Evolutionary conservation across 2,888 invertebrate species (phyloP), one percentile per base, ranked within the genome.

Genomic region (Eupeodes latifasciatus): DNA sequence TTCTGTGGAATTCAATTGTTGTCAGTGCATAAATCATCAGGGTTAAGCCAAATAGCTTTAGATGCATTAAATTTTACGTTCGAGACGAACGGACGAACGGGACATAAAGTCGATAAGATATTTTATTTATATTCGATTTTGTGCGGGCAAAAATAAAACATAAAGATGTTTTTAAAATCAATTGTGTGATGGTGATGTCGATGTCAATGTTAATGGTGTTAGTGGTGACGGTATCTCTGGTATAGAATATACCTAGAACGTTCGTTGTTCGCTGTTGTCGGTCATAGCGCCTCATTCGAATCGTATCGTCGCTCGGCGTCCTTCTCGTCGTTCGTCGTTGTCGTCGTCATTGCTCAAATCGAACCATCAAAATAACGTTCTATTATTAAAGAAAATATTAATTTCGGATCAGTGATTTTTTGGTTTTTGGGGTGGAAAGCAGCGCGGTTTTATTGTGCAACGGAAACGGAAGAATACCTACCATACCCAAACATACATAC

Each of bases 321-420:
- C 44, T 61, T 1, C 5, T 61, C 59, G 67, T 49, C 47, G 40
- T 59, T 75, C 12, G 44, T 40, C 19, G 36, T n/a, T 9, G 40
- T 44, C 34, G 16, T 55, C 49, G 36, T 57, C 12, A 6, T 74
- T 77, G 81, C 55, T 85, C 71, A 76, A 16, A 57, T 80, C 71
- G 57, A 47, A 14, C 61, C 78, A 69, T 86, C 74, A 71, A 57
- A 75, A 27, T 27, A 27, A 75, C 27, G 88, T 88, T 88, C 85
- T 88, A 88, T 88, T 88, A 88, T 81, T 88, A 88, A 81, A 88
- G 81, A 53, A 64, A 74, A 79, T 75, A 85, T 88, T 88, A 88
- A 81, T 53, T 75, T 78, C 81, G 75, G 81, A 78, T 88, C 85
- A 85, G 85, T 88, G 88, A 81, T 69, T 85, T 71, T 71, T 53